Conservation (phyloP, 2,113 vertebrate genomes). For the Cyanoramphus novaezelandiae region DNA sequence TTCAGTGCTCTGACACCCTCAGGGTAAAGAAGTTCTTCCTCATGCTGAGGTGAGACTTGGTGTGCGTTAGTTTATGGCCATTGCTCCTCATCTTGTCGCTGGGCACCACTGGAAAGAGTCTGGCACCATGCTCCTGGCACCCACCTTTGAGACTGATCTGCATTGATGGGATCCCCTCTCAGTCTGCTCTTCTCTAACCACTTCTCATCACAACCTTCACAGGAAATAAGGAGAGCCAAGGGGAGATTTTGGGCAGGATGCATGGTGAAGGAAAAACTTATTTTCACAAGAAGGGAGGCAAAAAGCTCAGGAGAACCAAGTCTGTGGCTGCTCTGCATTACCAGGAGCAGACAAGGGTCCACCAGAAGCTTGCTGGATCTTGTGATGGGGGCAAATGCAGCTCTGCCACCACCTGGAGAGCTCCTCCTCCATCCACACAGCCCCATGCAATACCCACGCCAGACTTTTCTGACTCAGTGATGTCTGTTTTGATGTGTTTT, state of each 20-base stretch:
- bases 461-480: not conserved
- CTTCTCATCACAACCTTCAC: not conserved
- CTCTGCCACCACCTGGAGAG: not conserved
- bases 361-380: not conserved
- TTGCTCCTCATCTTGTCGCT: rapidly evolving
- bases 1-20: not conserved
- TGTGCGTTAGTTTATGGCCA: not conserved
- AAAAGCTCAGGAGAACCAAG: not conserved
- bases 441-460: not conserved
- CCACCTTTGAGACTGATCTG: not conserved
- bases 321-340: not conserved
- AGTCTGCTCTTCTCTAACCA: not conserved
- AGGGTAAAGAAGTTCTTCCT: not conserved
- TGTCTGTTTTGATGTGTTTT: not conserved
- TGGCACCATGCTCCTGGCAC: not conserved
- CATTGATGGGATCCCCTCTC: not conserved
- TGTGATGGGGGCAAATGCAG: not conserved
- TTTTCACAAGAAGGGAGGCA: not conserved
- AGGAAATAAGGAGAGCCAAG: not conserved
- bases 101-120: not conserved
- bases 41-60: not conserved
- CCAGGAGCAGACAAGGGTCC: not conserved
- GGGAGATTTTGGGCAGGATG: not conserved
- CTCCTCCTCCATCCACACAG: not conserved
- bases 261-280: not conserved